These are phyloP conservation scores for Amorpha juglandis DNA, from an alignment of 2,888 invertebrate species.

Conservation along the genomic window DNA sequence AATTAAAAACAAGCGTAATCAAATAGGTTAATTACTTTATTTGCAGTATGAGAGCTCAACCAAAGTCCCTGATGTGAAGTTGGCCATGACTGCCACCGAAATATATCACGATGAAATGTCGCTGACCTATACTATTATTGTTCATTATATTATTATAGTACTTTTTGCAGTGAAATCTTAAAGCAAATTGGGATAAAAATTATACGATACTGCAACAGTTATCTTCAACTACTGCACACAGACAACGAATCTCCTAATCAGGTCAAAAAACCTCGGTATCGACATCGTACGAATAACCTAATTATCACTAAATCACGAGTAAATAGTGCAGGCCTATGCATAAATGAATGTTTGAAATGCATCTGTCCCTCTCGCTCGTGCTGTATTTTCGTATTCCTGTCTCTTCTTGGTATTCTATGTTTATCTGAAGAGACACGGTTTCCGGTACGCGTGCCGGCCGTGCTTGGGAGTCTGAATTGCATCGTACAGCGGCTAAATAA, in stretches of 20 bases:
- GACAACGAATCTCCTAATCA: constrained; percentile 19
- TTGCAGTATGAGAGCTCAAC: not conserved
- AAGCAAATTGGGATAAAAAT: not conserved
- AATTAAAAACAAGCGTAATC: not conserved
- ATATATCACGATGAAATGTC: constrained; percentile 8
- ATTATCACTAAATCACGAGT: constrained; percentile 53
- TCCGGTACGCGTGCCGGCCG: constrained; percentile 68
- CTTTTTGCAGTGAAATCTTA: not conserved
- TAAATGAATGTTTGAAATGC: constrained; percentile 45
- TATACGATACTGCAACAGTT: not conserved
- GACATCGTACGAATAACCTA: constrained; percentile 49
- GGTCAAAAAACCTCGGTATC: constrained; percentile 41
- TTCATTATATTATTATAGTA: not conserved
- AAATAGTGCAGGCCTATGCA: constrained; percentile 49
- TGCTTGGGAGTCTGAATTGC: constrained; percentile 51
- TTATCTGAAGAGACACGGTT: constrained; percentile 71
- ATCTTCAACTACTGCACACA: constrained; percentile 8
- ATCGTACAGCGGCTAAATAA: constrained; percentile 56
- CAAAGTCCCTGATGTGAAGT: constrained; percentile 4
- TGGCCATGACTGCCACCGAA: constrained; percentile 10
- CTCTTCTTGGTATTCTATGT: constrained; percentile 68
- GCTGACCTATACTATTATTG: not conserved
- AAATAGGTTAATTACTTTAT: constrained; percentile 2
- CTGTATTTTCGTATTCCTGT: constrained; percentile 52
- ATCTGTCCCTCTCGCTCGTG: constrained; percentile 44